Evolutionary conservation across 2,797 vertebrate species (phyloP), one percentile per base, ranked within the genome.

Genomic region (Cercopithecus hamlyni): DNA sequence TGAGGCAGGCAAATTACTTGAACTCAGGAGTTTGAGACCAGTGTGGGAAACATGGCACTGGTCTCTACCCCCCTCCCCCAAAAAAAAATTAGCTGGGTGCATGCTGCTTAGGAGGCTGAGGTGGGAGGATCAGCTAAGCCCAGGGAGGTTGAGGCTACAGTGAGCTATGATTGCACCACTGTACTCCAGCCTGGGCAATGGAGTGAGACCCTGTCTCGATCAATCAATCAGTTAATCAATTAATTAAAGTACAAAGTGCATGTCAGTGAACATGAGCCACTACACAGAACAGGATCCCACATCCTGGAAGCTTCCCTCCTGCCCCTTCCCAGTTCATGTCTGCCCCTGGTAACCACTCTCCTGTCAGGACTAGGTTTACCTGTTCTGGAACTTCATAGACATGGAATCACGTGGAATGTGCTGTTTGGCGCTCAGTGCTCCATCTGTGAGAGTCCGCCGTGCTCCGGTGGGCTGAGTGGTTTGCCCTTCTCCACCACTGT

Each of bases 21-120:
- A 55, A 55, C 20, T 55, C 52, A 55, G 52, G 52, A 55, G 52
- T 55, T 55, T 55, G 7, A 55, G 52, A 55, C 52, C 52, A 55
- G 52, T 8, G 52, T 55, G 52, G 52, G 52, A 19, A 55, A 22
- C 20, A 8, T 20, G 20, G 52, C 52, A 20, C 52, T 20, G 19
- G 2, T 20, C 19, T 55, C 19, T 8, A 55, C 7, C 52, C 11
- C 11, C 11, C 45, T 2, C 13, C 2, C 45, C 2, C 14, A 14
- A 15, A 48, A 52, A 55, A 55, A 55, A 22, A 55, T 55, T 55
- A 55, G 52, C 7, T 55, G 52, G 19, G 7, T 8, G 7, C 8
- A 7, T 55, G 52, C 52, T 55, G 52, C 52, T 55, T 55, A 55
- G 52, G 52, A 55, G 52, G 52, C 52, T 22, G 52, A 55, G 52